phyloP scores from a whole-genome alignment of 2,888 invertebrate species.

The Gerris lacustris region DNA sequence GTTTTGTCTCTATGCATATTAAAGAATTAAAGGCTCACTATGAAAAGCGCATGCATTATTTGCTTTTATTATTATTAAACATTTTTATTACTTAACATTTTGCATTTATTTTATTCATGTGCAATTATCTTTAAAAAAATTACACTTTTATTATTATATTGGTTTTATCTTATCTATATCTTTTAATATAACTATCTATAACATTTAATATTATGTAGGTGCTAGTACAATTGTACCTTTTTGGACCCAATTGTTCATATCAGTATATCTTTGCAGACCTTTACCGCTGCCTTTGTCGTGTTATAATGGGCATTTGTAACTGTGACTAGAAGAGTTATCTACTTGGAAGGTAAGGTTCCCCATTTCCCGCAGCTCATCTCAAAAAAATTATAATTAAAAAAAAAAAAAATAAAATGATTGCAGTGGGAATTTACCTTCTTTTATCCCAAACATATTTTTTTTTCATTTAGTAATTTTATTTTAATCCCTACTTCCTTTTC shows the following conservation, averaged over 20 bases:
- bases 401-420: background rate
- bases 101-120: too few species aligned
- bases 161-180: too few species aligned
- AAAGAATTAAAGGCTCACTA: too few species aligned
- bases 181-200: too few species aligned
- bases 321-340: slow-evolving; percentile 17
- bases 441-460: background rate
- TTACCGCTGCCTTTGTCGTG: slow-evolving; percentile 23
- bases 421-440: slow-evolving; percentile 1
- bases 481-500: slow-evolving; percentile 9
- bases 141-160: too few species aligned
- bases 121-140: too few species aligned
- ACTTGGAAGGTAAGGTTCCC: slow-evolving; percentile 24
- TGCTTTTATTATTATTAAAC: too few species aligned
- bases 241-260: slow-evolving; percentile 28
- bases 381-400: background rate
- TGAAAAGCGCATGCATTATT: too few species aligned
- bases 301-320: slow-evolving; percentile 8
- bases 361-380: background rate
- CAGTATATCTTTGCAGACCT: slow-evolving; percentile 34
- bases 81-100: too few species aligned
- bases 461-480: background rate
- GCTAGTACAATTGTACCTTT: too few species aligned
- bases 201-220: too few species aligned
- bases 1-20: too few species aligned